Conservation (phyloP, 92 coral and sea anemone genomes). For the Muricea muricata region DNA sequence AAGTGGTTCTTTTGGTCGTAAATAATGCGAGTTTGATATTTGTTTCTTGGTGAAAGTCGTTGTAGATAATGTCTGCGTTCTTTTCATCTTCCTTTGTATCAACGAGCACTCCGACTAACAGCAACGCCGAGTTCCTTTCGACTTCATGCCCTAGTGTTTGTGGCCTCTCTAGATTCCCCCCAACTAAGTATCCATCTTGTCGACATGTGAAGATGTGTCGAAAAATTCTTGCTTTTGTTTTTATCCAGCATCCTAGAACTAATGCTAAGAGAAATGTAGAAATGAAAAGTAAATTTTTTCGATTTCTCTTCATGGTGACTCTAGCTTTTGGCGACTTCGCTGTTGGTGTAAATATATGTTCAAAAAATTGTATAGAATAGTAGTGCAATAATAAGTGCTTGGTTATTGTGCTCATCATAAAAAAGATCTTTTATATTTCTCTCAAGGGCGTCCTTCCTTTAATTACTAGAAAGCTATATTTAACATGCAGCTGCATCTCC, state of each 20-base stretch:
- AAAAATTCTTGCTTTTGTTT: not conserved
- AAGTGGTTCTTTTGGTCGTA: constrained; percentile 40
- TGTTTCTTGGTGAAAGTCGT: constrained; percentile 76
- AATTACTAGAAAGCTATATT: too few relatives aligned
- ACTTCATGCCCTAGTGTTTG: constrained; percentile 76
- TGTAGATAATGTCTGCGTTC: constrained; percentile 82
- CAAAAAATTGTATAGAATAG: too few relatives aligned
- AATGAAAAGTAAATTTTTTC: not conserved
- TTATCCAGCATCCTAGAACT: not conserved
- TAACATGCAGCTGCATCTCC: too few relatives aligned
- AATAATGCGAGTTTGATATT: constrained; percentile 82
- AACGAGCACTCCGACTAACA: constrained; percentile 86
- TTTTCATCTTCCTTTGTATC: constrained; percentile 77
- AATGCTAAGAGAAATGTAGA: not conserved
- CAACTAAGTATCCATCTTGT: not conserved
- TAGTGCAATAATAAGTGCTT: too few relatives aligned
- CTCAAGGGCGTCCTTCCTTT: too few relatives aligned
- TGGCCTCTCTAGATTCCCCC: constrained; percentile 46
- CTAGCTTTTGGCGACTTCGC: too few relatives aligned
- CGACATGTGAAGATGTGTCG: constrained; percentile 1
- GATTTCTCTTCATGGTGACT: too few relatives aligned
- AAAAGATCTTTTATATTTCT: too few relatives aligned
- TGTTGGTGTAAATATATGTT: too few relatives aligned
- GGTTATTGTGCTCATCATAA: too few relatives aligned
- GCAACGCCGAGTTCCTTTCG: constrained; percentile 52